A percentile compares a stretch with the other conserved stretches of the same genome.
Conservation (phyloP, 2,888 invertebrate genomes). For the Synanthedon andrenaeformis region DNA sequence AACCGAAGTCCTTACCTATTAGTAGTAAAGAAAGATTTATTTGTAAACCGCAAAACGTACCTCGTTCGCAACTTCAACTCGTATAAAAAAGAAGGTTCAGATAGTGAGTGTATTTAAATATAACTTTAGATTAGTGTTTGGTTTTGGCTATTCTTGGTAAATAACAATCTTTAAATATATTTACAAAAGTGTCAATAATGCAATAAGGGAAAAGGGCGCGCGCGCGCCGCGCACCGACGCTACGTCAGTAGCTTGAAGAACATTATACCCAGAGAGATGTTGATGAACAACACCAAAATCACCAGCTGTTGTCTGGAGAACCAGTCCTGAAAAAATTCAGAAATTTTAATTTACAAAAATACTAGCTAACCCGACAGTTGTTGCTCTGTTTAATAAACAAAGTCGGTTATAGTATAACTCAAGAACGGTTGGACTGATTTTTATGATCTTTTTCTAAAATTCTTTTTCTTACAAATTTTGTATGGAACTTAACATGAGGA, state of each 20-base stretch:
- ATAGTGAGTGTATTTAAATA: slow-evolving; percentile 20
- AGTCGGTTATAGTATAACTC: too few species aligned
- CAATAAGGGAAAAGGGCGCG: slow-evolving; percentile 32
- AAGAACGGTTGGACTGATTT: too few species aligned
- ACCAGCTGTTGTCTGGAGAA: slow-evolving; percentile 95
- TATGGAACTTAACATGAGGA: too few species aligned
- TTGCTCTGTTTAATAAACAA: too few species aligned
- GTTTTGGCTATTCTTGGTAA: slow-evolving; percentile 39
- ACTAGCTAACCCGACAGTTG: too few species aligned
- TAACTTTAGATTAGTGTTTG: slow-evolving; percentile 33
- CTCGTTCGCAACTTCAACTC: slow-evolving; percentile 32
- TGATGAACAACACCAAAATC: slow-evolving; percentile 92
- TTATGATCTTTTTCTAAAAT: too few species aligned
- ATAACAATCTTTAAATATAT: slow-evolving; percentile 27
- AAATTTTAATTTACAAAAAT: too few species aligned
- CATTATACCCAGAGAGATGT: slow-evolving; percentile 94
- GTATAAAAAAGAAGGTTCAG: slow-evolving; percentile 31
- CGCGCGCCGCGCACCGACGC: slow-evolving; percentile 72
- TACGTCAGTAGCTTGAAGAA: slow-evolving; percentile 97
- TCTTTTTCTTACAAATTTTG: too few species aligned
- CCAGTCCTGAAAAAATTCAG: slow-evolving; percentile 82
- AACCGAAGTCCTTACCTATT: slow-evolving; percentile 46
- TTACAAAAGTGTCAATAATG: slow-evolving; percentile 37
- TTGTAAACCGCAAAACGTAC: slow-evolving; percentile 21
- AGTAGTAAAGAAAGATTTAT: slow-evolving; percentile 33